A percentile compares a stretch with the other conserved stretches of the same genome.
These are phyloP conservation scores for Sylvilagus bachmani DNA, from an alignment of 2,113 vertebrate species.

Conservation along the genomic window DNA sequence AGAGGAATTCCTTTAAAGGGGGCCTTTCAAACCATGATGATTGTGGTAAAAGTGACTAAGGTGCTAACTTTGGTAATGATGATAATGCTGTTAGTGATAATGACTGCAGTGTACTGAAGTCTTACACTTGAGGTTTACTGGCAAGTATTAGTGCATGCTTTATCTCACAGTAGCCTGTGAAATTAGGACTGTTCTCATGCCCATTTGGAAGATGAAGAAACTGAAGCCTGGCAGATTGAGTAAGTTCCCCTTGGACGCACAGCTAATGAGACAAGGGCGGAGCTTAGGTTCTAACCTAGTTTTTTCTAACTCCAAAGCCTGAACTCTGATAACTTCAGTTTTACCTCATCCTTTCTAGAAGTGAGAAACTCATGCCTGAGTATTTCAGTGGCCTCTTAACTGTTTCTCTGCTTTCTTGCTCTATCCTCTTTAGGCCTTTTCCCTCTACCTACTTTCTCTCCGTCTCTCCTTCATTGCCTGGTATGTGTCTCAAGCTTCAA, in stretches of 20 bases:
- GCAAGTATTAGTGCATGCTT: not conserved
- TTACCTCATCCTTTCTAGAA: not conserved
- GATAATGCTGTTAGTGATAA: not conserved
- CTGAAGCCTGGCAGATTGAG: not conserved
- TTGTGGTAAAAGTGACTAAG: too few species aligned
- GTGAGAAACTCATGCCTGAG: not conserved
- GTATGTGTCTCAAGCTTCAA: not conserved
- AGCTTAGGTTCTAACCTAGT: not conserved
- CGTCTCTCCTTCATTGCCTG: not conserved
- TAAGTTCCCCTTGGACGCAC: not conserved
- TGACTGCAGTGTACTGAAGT: not conserved
- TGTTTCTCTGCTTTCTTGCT: not conserved
- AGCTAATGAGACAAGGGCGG: not conserved
- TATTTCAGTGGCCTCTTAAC: not conserved
- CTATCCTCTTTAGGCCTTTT: not conserved
- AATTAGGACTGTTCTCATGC: not conserved
- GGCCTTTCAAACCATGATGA: not conserved
- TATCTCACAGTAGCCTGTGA: not conserved
- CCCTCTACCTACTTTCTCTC: not conserved
- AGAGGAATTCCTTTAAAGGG: not conserved
- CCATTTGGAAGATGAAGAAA: not conserved
- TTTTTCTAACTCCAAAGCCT: not conserved
- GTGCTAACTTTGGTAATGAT: not conserved
- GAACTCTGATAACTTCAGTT: not conserved
- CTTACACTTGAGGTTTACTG: not conserved